A percentile compares a stretch with the other conserved stretches of the same genome.
Conservation (phyloP, 2,113 vertebrate species). For the Willisornis vidua region DNA sequence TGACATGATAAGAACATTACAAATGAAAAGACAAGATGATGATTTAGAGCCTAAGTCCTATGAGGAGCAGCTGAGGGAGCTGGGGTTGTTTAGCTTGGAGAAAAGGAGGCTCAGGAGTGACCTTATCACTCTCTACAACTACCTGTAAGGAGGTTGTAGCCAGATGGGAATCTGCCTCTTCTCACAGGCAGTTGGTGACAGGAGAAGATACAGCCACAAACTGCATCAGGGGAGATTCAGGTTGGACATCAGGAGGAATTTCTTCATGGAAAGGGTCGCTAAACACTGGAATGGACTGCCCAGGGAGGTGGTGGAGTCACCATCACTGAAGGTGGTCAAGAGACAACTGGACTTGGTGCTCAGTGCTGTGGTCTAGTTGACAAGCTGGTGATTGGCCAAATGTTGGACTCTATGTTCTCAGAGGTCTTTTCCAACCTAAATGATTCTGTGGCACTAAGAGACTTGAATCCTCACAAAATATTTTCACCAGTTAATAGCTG, state of each 20-base stretch:
- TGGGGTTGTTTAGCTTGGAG: not conserved
- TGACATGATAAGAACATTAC: not conserved
- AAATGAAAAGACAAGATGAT: not conserved
- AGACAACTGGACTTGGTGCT: rapidly evolving
- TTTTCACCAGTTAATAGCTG: not conserved
- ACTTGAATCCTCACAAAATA: not conserved
- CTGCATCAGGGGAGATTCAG: not conserved
- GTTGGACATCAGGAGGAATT: not conserved
- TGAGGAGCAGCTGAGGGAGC: not conserved
- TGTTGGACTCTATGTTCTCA: not conserved
- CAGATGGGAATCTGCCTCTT: not conserved
- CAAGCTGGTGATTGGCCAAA: not conserved
- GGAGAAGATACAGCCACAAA: not conserved
- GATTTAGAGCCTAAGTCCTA: not conserved
- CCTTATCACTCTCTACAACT: not conserved
- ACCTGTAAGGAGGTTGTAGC: not conserved
- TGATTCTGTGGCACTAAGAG: not conserved
- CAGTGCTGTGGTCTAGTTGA: not conserved
- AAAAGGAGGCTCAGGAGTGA: not conserved
- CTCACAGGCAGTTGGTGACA: not conserved
- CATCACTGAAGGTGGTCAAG: not conserved
- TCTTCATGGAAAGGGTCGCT: not conserved
- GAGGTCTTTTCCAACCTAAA: not conserved
- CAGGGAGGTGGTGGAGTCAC: not conserved
- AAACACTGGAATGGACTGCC: not conserved